Evolutionary conservation across 2,797 vertebrate genomes (phyloP).

Genomic region (Chaetodon trifasciatus): DNA sequence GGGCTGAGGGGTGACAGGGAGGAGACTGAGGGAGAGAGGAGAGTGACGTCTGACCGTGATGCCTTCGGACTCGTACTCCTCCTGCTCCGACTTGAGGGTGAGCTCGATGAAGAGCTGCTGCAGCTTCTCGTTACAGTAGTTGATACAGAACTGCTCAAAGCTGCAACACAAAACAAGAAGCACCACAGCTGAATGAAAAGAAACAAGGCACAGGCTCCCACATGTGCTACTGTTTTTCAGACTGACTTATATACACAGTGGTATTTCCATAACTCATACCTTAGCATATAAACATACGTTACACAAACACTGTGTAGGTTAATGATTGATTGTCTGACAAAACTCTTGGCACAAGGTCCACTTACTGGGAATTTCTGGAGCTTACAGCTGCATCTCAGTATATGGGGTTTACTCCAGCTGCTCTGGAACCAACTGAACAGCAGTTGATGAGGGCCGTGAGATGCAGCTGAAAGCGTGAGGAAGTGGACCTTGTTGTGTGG

Average conservation of each 20-base stretch:
- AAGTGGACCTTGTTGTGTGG: background rate
- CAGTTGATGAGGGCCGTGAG: background rate
- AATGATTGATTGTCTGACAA: background rate
- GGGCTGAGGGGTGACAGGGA: background rate
- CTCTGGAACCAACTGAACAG: background rate
- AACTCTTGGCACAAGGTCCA: background rate
- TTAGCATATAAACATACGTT: background rate
- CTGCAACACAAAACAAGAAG: constrained; percentile 75
- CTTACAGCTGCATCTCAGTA: background rate
- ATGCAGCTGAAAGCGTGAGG: background rate
- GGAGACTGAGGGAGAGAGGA: background rate
- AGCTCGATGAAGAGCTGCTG: constrained; percentile 99
- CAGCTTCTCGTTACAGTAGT: constrained; percentile 98
- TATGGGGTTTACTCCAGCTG: background rate
- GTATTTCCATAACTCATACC: background rate
- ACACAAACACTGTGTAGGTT: background rate
- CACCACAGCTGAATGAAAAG: background rate
- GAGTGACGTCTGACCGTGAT: constrained; percentile 90
- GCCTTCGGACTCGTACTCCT: constrained; percentile 97
- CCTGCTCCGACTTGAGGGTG: constrained; percentile 97
- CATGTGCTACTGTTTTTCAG: background rate
- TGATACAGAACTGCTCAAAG: constrained; percentile 99
- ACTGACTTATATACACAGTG: background rate
- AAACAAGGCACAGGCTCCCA: background rate
- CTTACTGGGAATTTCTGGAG: background rate